Evolutionary conservation across 92 coral and sea anemone species (phyloP).

Genomic region (Zoanthus solanderi): DNA sequence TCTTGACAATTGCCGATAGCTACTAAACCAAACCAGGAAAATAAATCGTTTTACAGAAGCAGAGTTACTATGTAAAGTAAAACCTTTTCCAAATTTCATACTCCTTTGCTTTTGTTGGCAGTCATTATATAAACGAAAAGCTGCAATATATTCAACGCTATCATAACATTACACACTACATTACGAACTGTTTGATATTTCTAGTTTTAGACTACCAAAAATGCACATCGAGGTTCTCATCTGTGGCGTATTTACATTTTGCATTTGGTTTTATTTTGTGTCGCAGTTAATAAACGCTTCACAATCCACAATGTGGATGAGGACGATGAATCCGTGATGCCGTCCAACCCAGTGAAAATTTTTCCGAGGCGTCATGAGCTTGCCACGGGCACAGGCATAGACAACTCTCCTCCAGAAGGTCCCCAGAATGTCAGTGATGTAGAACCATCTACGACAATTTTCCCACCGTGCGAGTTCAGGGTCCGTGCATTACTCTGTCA

Average conservation of each 20-base stretch:
- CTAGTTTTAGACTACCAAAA: background rate
- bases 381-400: background rate
- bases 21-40: background rate
- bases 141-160: background rate
- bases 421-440: background rate
- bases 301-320: background rate
- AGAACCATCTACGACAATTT: background rate
- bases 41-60: background rate
- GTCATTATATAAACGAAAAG: background rate
- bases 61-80: background rate
- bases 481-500: slow-evolving; percentile 1
- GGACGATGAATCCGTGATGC: background rate
- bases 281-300: background rate
- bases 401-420: background rate
- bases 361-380: background rate
- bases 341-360: background rate
- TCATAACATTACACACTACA: background rate
- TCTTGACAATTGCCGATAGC: background rate
- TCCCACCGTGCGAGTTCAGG: background rate
- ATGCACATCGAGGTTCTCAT: background rate
- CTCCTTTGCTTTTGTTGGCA: background rate
- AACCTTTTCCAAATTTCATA: background rate
- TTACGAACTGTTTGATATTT: background rate
- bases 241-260: background rate
- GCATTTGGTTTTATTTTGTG: background rate